Percentiles rank a stretch among this genome's conserved stretches.
Evolutionary conservation across 2,797 vertebrate genomes (phyloP).

Genomic region (Chaetodon trifasciatus): DNA sequence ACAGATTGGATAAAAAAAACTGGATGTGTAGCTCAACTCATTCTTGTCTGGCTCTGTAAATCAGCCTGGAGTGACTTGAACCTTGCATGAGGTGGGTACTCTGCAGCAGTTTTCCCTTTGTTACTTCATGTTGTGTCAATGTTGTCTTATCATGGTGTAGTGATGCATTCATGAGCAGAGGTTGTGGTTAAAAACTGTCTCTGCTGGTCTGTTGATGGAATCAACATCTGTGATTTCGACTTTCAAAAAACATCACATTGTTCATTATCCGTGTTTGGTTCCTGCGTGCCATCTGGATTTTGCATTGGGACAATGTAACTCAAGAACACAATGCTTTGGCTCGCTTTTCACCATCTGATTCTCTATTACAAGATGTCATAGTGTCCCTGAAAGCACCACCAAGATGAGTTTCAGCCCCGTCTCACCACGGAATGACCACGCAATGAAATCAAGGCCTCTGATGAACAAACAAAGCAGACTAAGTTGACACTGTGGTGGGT

Average conservation of each 20-base stretch:
- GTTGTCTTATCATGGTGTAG: not conserved
- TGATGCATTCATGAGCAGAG: not conserved
- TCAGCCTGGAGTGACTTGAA: not conserved
- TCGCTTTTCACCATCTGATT: not conserved
- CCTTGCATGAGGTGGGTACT: not conserved
- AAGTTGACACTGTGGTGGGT: not conserved
- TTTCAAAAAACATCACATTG: not conserved
- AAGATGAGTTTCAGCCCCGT: not conserved
- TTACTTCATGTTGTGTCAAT: not conserved
- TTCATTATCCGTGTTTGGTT: conserved; percentile 2
- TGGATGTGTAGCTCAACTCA: not conserved
- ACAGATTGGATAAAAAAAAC: not conserved
- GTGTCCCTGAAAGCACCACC: not conserved
- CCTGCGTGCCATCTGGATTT: not conserved
- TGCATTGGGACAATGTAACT: not conserved
- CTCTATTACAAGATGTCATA: not conserved
- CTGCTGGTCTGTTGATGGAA: not conserved
- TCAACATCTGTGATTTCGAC: not conserved
- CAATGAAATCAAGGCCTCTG: not conserved
- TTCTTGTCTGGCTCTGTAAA: not conserved
- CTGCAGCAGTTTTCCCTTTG: not conserved
- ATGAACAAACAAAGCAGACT: not conserved
- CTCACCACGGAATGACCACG: not conserved
- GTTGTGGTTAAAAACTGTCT: not conserved
- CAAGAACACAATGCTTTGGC: not conserved